Evolutionary conservation across 30 jellyfish, hydroid and myxozoan species (phyloP).

Genomic region (Aurelia aurita): DNA sequence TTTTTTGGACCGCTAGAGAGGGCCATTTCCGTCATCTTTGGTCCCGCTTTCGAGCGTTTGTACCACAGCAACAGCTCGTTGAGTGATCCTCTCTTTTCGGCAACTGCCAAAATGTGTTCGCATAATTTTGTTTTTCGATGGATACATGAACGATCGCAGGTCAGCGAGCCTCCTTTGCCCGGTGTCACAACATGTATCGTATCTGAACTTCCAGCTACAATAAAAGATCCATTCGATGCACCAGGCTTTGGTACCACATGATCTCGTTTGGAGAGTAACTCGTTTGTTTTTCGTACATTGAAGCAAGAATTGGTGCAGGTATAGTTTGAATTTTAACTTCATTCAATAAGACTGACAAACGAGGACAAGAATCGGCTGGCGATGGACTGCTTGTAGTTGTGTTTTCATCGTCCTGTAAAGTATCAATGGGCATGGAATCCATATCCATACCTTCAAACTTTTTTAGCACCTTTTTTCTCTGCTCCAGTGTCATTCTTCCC

Average conservation of each 20-base stretch:
- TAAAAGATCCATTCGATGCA: not conserved
- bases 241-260: slow-evolving; percentile 3
- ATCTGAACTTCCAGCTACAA: too few relatives aligned
- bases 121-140: not conserved
- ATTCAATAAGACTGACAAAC: too few relatives aligned
- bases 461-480: too few relatives aligned
- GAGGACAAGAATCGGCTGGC: too few relatives aligned
- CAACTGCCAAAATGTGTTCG: not conserved
- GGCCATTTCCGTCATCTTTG: slow-evolving; percentile 1
- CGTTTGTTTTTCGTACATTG: not conserved
- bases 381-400: too few relatives aligned
- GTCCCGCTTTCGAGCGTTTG: not conserved
- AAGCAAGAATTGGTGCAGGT: not conserved
- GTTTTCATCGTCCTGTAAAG: too few relatives aligned
- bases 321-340: not conserved
- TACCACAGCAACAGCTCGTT: not conserved
- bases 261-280: not conserved
- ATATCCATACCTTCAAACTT: too few relatives aligned
- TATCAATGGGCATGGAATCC: too few relatives aligned
- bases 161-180: not conserved
- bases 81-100: not conserved
- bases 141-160: not conserved
- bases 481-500: too few relatives aligned
- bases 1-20: not conserved
- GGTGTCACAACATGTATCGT: not conserved